phyloP scores from a whole-genome alignment of 2,797 vertebrate genomes.

The Hozukius guyotensis region DNA sequence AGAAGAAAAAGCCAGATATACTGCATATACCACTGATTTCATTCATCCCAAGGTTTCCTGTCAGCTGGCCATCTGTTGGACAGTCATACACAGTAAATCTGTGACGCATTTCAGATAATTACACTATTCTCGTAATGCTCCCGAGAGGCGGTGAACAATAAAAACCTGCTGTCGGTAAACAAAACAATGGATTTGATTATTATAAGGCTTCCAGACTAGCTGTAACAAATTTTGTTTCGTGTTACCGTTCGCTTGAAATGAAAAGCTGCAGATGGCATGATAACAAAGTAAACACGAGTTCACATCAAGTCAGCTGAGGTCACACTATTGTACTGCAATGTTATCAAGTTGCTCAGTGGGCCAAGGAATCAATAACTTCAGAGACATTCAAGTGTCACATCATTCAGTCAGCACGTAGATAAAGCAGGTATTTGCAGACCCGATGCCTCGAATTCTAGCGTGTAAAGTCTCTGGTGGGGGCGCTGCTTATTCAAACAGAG shows the following conservation, averaged over 20 bases:
- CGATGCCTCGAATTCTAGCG: constrained; percentile 48
- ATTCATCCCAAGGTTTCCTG: constrained; percentile 6
- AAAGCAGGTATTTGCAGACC: constrained; percentile 25
- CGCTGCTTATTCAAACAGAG: constrained; percentile 64
- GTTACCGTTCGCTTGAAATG: constrained; percentile 31
- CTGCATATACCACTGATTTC: neutral
- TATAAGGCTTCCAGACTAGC: neutral
- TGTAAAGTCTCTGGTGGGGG: constrained; percentile 69
- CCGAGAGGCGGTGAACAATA: neutral
- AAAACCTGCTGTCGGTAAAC: constrained; percentile 19
- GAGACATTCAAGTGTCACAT: constrained; percentile 19
- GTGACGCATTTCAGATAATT: constrained; percentile 11
- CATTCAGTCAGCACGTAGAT: constrained; percentile 1
- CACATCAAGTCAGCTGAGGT: neutral
- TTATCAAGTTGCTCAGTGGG: neutral
- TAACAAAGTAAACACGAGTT: constrained; percentile 44
- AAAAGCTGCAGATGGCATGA: constrained; percentile 31
- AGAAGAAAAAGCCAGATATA: neutral
- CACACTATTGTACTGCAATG: neutral
- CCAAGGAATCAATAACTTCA: neutral
- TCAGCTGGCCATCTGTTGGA: constrained; percentile 23
- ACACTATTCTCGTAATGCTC: neutral
- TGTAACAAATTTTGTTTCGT: constrained; percentile 21
- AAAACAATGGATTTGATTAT: constrained; percentile 6
- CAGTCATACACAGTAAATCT: constrained; percentile 14